Base-by-base conservation (phyloP, 2,888 invertebrate genomes). In the Perizoma affinitatum region DNA sequence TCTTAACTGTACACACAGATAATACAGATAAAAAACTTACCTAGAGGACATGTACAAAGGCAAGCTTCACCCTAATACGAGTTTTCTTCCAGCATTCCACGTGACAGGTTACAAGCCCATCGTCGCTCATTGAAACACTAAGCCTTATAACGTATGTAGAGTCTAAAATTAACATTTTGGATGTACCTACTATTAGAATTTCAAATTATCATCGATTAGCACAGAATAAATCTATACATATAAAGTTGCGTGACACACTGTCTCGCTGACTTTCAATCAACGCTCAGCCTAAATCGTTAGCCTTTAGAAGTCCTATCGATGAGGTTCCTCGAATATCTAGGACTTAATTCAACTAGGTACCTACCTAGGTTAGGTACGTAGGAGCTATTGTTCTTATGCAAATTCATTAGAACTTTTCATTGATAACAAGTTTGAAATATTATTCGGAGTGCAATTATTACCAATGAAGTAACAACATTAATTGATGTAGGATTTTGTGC, bases 221-320 rank as follows among this genome's bases (percentile, higher is more conserved):
- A 54, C 42, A 52, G 50, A 44, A 42, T 48, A 57, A 56, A 63
- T 63, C 65, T 67, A 61, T 58, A 65, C 54, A 67, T 68, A 70
- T 53, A 22, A 22, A 22, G 3, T 22, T 22, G 22, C 22, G 22
- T 1, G 22, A 22, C 22, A 22, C 22, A 22, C 22, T 22, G 22
- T 1, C 22, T 22, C 22, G 22, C 22, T 22, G 22, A 2, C 22
- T 22, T 22, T 22, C 3, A 22, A 22, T 22, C 22, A 22, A 22
- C 22, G 22, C 22, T 22, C 22, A 22, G 22, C 22, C 22, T 22
- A 22, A 22, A 22, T 3, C 22, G 22, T 22, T 22, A 22, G 22
- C 22, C 22, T n/a, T n/a, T n/a, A n/a, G n/a, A n/a, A n/a, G n/a
- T n/a, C n/a, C n/a, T n/a, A n/a, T n/a, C n/a, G n/a, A n/a, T n/a